Conservation (phyloP, 2,888 invertebrate species). For the Hyposoter dolosus region DNA sequence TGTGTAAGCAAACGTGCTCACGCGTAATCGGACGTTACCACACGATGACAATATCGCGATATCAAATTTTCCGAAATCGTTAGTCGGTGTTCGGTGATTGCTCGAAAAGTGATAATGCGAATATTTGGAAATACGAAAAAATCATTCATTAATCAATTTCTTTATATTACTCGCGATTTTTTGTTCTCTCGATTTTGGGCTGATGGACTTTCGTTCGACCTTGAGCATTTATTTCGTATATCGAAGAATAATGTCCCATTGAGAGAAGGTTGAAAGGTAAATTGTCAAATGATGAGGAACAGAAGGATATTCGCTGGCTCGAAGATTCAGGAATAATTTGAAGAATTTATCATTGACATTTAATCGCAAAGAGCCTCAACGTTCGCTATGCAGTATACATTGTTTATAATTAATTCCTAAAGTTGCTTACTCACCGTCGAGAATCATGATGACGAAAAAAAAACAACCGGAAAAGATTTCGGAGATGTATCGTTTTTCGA, state of each 20-base stretch:
- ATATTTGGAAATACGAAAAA: background rate
- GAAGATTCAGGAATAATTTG: background rate
- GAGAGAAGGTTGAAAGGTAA: background rate
- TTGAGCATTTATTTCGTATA: background rate
- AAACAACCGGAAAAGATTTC: background rate
- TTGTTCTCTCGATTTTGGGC: background rate
- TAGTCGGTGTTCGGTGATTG: background rate
- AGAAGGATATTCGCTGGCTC: background rate
- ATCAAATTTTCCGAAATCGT: constrained; percentile 29
- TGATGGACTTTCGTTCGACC: background rate
- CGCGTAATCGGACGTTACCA: background rate
- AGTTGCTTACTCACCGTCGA: constrained; percentile 34
- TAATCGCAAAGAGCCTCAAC: background rate
- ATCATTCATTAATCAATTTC: too few relatives aligned
- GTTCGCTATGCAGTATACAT: background rate
- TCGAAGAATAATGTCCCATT: background rate
- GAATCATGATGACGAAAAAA: background rate
- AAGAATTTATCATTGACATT: background rate
- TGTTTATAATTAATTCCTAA: background rate
- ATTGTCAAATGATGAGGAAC: background rate
- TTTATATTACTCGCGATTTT: background rate
- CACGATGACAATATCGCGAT: background rate
- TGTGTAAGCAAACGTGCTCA: constrained; percentile 17
- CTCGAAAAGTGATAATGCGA: background rate
- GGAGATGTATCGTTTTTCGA: constrained; percentile 15